phyloP scores from a whole-genome alignment of 1,140 invertebrate species.

The Stegodyphus mimosarum region DNA sequence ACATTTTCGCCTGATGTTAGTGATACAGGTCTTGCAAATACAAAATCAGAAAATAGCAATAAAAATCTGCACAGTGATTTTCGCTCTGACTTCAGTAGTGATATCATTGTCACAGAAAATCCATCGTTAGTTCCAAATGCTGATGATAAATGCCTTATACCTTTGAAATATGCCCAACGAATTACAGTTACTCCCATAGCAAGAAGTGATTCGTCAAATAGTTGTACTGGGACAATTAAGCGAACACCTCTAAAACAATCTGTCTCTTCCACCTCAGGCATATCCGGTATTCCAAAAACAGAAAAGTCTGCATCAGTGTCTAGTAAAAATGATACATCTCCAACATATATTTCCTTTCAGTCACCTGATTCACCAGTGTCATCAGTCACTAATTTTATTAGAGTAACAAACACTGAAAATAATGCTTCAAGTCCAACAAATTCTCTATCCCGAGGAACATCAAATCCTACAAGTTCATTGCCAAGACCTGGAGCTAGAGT shows the following conservation, averaged over 20 bases:
- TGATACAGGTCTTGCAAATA: background rate
- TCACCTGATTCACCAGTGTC: conserved; percentile 35
- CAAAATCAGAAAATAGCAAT: background rate
- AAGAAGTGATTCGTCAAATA: conserved; percentile 60
- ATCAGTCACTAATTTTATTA: background rate
- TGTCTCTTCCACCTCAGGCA: background rate
- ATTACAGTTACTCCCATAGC: conserved; percentile 65
- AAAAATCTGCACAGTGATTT: background rate
- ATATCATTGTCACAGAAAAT: background rate
- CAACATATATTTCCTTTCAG: conserved; percentile 28
- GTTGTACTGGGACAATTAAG: conserved; percentile 25
- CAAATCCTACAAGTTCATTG: conserved; percentile 66
- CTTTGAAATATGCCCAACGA: conserved; percentile 54
- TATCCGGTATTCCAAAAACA: background rate
- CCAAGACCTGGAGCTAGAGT: conserved; percentile 75
- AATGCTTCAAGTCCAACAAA: conserved; percentile 11
- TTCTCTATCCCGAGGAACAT: conserved; percentile 72
- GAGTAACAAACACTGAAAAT: too few relatives aligned
- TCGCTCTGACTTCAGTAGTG: background rate
- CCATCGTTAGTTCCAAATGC: background rate
- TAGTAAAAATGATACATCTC: background rate
- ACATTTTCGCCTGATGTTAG: conserved; percentile 36
- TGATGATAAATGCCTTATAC: conserved; percentile 31
- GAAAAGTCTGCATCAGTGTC: conserved; percentile 1
- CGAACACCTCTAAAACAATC: conserved; percentile 29